Conservation (phyloP, 2,113 vertebrate genomes). For the Aphelocoma coerulescens region DNA sequence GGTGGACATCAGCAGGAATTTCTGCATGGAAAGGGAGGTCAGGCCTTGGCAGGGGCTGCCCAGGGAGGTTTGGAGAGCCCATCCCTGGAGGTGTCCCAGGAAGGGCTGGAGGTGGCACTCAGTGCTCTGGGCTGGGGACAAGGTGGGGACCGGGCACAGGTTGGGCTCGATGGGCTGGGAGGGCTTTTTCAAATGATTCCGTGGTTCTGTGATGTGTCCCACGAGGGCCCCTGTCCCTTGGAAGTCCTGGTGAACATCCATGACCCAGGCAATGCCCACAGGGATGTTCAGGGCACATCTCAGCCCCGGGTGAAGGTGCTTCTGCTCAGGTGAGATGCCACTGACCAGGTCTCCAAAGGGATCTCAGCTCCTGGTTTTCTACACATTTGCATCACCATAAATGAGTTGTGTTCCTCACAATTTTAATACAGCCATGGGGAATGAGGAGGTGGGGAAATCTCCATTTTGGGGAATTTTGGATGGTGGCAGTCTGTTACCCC, state of each 20-base stretch:
- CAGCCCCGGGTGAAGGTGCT: not conserved
- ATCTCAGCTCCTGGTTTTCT: not conserved
- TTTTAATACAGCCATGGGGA: too few relatives aligned
- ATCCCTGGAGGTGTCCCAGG: not conserved
- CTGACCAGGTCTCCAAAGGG: not conserved
- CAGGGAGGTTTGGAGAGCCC: not conserved
- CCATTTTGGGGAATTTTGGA: fast-evolving
- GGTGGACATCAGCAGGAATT: not conserved
- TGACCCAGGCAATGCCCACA: not conserved
- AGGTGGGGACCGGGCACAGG: fast-evolving
- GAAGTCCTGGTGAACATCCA: not conserved
- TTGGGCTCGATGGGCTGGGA: fast-evolving
- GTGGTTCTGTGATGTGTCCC: not conserved
- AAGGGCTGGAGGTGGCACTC: fast-evolving
- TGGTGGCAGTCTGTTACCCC: not conserved
- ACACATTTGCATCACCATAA: fast-evolving
- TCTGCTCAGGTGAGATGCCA: not conserved
- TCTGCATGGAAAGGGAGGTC: not conserved
- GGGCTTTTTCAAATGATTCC: not conserved
- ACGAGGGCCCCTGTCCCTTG: not conserved
- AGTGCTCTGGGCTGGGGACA: not conserved
- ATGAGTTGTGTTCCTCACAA: fast-evolving
- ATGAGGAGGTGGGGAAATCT: not conserved
- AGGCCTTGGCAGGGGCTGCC: not conserved
- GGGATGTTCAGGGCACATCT: not conserved